Percentiles rank a stretch among this genome's conserved stretches.
Conservation (phyloP, 1,140 invertebrate genomes). For the Oryctes rhinoceros region DNA sequence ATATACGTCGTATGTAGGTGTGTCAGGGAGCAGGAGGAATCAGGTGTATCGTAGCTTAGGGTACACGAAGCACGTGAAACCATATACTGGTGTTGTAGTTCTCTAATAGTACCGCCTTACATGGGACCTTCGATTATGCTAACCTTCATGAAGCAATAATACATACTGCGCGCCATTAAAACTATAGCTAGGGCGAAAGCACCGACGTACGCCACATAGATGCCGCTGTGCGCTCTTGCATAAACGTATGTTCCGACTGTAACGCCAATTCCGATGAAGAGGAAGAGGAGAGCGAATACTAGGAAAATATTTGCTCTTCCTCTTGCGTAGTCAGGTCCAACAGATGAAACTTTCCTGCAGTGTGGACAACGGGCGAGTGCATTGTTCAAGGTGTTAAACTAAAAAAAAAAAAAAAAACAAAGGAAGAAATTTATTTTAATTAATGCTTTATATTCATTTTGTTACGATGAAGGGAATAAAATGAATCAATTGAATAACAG, state of each 20-base stretch:
- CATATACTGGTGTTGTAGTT: not conserved
- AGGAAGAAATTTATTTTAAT: not conserved
- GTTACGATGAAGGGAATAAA: too few species aligned
- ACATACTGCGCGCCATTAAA: constrained; percentile 80
- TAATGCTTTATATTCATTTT: too few species aligned
- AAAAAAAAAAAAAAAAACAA: constrained; percentile 61
- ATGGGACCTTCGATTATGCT: constrained; percentile 85
- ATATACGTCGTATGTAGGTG: not conserved
- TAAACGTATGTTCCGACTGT: constrained; percentile 70
- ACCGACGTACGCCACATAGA: constrained; percentile 86
- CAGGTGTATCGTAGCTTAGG: constrained; percentile 19
- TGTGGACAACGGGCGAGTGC: constrained; percentile 95
- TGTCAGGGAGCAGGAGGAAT: not conserved
- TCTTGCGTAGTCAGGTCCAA: constrained; percentile 84
- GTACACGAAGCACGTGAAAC: constrained; percentile 17
- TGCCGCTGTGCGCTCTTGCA: constrained; percentile 73
- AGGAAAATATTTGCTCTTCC: constrained; percentile 81
- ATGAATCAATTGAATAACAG: too few species aligned
- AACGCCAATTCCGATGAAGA: constrained; percentile 80
- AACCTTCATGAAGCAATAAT: constrained; percentile 91
- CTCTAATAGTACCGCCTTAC: constrained; percentile 60
- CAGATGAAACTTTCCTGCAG: constrained; percentile 93
- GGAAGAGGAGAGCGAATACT: constrained; percentile 76
- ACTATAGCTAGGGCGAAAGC: constrained; percentile 79
- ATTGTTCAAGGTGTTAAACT: constrained; percentile 95